Evolutionary conservation across 1,140 invertebrate species (phyloP), one percentile per base, ranked within the genome.

Genomic region (Pararge aegeria): DNA sequence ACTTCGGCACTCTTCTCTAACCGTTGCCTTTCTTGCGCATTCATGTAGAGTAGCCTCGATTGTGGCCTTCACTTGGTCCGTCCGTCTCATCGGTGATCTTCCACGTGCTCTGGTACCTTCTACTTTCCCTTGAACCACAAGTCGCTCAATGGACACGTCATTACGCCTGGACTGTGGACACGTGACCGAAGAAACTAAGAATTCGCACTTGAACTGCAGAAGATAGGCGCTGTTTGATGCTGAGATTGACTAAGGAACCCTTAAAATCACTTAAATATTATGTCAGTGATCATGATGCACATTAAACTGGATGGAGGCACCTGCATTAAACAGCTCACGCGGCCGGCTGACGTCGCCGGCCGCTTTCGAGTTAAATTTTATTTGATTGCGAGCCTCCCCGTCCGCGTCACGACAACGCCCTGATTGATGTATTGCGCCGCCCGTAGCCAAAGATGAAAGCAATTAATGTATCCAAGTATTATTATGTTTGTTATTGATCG

Each of bases 351-450:
- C 70, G 77, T 76, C 67, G 71, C 72, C 72, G 77, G 72, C 66
- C 64, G 68, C 68, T 79, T 80, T 83, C 74, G 71, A 81, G 78
- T 83, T 82, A 83, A 86, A 86, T 83, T 86, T 83, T 80, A 86
- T 86, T 83, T 83, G 80, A 83, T 86, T 83, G 80, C 79, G 65
- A 75, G 62, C 68, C 42, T 46, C 42, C n/a, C 38, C 38, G 42
- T 34, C 68, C 71, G 48, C 70, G 77, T 75, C 77, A 72, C 67
- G 73, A 75, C 76, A 75, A 74, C 63, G 59, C 60, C 66, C 79
- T 83, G 79, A 83, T 82, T 83, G 83, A 86, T 86, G 75, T 78
- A 86, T 82, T 70, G 75, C 77, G 56, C 70, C 57, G 60, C 64
- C 61, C 62, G 59, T 67, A 57, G 66, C 56, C 68, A 68, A 68